phyloP scores from a whole-genome alignment of 2,888 invertebrate species.

The Lasioglossum pauxillum region DNA sequence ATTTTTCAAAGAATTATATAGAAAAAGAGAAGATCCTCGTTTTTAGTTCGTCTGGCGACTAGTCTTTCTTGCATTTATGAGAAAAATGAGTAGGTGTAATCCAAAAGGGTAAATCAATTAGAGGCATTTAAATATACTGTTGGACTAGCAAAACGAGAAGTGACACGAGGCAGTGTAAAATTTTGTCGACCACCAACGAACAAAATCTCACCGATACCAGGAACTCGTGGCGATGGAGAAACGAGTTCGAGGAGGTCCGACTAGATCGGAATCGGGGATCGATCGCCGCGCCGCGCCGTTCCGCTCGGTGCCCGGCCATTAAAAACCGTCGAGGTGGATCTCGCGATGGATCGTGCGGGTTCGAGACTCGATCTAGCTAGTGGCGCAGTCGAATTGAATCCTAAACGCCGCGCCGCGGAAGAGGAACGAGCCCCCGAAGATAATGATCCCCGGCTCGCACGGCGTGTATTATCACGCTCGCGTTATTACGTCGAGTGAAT shows the following conservation, averaged over 20 bases:
- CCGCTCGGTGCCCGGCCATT: background rate
- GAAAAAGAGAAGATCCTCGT: too few species aligned
- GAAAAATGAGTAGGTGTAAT: too few species aligned
- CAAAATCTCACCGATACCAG: background rate
- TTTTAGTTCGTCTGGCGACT: too few species aligned
- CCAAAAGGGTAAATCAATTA: too few species aligned
- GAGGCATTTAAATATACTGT: background rate
- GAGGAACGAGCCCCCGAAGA: constrained; percentile 7
- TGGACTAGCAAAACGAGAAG: background rate
- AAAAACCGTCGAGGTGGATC: constrained; percentile 1
- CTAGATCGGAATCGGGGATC: background rate
- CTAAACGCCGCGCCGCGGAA: background rate
- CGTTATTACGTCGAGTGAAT: constrained; percentile 56
- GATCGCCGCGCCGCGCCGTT: background rate
- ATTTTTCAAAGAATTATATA: background rate
- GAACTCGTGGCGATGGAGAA: background rate
- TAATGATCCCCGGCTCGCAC: constrained; percentile 30
- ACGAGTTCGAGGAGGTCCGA: background rate
- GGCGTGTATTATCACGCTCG: constrained; percentile 51
- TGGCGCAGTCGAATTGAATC: constrained; percentile 23
- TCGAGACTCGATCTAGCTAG: background rate
- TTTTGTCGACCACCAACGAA: background rate
- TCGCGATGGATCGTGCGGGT: background rate
- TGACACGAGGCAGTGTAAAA: too few species aligned
- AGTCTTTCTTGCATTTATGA: too few species aligned